Conservation (phyloP, 2,888 invertebrate species). For the Dione juno region DNA sequence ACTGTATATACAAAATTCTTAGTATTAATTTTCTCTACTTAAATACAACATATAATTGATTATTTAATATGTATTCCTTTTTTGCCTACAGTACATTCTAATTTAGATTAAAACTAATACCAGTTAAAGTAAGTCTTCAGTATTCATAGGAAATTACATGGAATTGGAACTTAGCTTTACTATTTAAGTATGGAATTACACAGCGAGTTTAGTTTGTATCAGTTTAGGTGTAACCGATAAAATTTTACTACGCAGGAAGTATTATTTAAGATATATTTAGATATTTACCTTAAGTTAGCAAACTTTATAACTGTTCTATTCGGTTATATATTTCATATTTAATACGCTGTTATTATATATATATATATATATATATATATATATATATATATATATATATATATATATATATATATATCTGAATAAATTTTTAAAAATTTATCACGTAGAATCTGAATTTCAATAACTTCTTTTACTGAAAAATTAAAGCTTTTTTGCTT, state of each 20-base stretch:
- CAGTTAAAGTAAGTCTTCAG: slow-evolving; percentile 7
- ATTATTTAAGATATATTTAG: background rate
- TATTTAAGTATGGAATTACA: slow-evolving; percentile 9
- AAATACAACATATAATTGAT: too few species aligned
- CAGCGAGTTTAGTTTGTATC: background rate
- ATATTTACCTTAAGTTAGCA: background rate
- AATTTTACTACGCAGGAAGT: background rate
- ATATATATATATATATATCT: too few species aligned
- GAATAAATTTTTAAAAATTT: too few species aligned
- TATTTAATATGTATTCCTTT: background rate
- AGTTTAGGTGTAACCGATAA: background rate
- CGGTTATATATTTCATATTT: too few species aligned
- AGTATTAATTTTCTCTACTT: too few species aligned
- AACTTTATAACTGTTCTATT: background rate
- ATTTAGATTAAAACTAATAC: slow-evolving; percentile 26
- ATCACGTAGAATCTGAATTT: too few species aligned
- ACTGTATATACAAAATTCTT: too few species aligned
- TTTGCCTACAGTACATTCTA: slow-evolving; percentile 22
- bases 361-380: too few species aligned
- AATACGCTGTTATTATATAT: background rate
- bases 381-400: too few species aligned
- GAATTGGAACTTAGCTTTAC: slow-evolving; percentile 3
- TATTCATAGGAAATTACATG: slow-evolving; percentile 19
- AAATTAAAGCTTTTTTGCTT: too few species aligned
- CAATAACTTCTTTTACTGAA: too few species aligned